Evolutionary conservation across 2,888 invertebrate genomes (phyloP).

Genomic region (Steinernema scapterisci): DNA sequence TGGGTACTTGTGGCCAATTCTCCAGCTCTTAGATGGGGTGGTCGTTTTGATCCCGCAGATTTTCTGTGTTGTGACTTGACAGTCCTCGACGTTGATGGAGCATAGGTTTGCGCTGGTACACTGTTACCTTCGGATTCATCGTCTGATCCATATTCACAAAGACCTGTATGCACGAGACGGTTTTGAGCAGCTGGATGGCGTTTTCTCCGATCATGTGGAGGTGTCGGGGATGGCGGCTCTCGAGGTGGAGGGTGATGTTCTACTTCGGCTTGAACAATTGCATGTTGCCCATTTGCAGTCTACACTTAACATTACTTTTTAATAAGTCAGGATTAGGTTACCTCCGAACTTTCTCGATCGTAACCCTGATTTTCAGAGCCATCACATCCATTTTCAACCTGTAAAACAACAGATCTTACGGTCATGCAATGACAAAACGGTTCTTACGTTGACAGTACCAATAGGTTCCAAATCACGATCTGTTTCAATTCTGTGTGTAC

Average conservation of each 20-base stretch:
- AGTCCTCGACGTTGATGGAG: neutral
- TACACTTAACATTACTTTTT: no score
- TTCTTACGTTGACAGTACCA: no score
- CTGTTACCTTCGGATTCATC: neutral
- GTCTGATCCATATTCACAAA: neutral
- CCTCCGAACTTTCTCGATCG: neutral
- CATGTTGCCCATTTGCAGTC: neutral
- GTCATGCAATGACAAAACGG: no score
- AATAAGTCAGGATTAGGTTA: neutral
- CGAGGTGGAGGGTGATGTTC: neutral
- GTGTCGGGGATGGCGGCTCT: neutral
- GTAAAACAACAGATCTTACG: neutral
- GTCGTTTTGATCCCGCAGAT: neutral
- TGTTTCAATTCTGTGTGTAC: neutral
- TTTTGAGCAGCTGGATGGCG: conserved; percentile 9
- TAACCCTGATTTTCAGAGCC: conserved; percentile 16
- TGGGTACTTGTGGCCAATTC: conserved; percentile 1
- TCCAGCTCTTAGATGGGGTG: neutral
- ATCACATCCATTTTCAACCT: neutral
- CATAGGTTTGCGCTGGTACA: conserved; percentile 13
- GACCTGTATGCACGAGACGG: neutral
- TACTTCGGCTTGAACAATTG: neutral
- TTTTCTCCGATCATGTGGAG: neutral
- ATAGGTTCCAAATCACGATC: no score
- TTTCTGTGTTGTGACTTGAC: neutral